Conservation (phyloP, 2,888 invertebrate species). For the Eupithecia inturbata region DNA sequence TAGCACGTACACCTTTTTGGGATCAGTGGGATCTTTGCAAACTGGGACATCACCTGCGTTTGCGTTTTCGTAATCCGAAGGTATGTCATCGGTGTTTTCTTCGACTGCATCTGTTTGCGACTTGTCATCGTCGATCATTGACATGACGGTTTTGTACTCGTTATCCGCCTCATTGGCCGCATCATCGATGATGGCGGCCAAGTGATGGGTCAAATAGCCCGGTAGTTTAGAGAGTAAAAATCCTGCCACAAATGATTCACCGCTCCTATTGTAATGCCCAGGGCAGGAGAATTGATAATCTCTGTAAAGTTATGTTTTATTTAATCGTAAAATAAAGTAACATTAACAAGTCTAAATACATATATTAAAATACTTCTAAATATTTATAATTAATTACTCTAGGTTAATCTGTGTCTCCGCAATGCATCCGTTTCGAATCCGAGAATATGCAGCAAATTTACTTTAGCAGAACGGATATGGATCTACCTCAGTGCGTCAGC, state of each 20-base stretch:
- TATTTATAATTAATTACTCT: too few species aligned
- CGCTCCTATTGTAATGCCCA: conserved; percentile 10
- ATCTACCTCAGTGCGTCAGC: background rate
- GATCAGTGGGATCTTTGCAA: background rate
- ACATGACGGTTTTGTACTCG: background rate
- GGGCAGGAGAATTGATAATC: conserved; percentile 12
- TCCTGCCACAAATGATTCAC: conserved; percentile 51
- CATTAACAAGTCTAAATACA: too few species aligned
- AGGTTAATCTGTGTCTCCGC: too few species aligned
- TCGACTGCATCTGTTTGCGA: background rate
- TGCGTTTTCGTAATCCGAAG: background rate
- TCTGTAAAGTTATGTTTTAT: conserved; percentile 42
- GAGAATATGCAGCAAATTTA: too few species aligned
- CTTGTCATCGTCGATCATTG: too few species aligned
- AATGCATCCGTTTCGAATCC: too few species aligned
- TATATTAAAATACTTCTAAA: too few species aligned
- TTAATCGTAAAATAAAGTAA: too few species aligned
- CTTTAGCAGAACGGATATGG: background rate
- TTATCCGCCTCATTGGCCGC: conserved; percentile 7
- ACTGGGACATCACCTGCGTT: background rate
- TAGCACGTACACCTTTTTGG: conserved; percentile 2
- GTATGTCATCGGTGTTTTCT: background rate
- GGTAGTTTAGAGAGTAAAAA: conserved; percentile 57
- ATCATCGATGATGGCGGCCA: background rate
- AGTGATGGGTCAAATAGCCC: conserved; percentile 39